These are phyloP conservation scores for Strigops habroptila DNA, from an alignment of 2,113 vertebrate species.

Conservation along the genomic window DNA sequence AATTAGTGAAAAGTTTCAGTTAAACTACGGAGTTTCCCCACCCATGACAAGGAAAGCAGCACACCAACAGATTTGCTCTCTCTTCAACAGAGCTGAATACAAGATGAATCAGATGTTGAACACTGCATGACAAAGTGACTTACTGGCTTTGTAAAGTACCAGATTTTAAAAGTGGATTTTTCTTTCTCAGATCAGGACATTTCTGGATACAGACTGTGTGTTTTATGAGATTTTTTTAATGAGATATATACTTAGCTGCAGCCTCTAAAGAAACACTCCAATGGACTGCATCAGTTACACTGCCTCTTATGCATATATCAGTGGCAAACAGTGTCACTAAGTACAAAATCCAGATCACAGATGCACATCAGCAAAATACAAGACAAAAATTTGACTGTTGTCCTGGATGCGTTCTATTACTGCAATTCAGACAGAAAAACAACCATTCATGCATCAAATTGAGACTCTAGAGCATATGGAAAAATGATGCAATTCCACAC, in stretches of 20 bases:
- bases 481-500: not conserved
- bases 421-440: not conserved
- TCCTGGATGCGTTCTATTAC: not conserved
- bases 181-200: not conserved
- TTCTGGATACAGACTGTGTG: fast-evolving
- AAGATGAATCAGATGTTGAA: not conserved
- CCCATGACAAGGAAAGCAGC: not conserved
- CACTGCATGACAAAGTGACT: not conserved
- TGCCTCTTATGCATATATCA: not conserved
- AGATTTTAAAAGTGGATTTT: not conserved
- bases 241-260: not conserved
- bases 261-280: not conserved
- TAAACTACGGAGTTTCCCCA: not conserved
- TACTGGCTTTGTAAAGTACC: not conserved
- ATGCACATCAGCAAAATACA: not conserved
- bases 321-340: not conserved
- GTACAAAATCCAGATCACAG: not conserved
- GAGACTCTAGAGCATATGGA: not conserved
- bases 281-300: not conserved
- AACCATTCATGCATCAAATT: not conserved
- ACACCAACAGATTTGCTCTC: not conserved
- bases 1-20: not conserved
- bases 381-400: not conserved
- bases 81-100: not conserved
- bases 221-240: not conserved